A percentile compares a stretch with the other conserved stretches of the same genome.
These are phyloP conservation scores for Poeciliopsis prolifica DNA, from an alignment of 2,113 vertebrate genomes.

Conservation along the genomic window DNA sequence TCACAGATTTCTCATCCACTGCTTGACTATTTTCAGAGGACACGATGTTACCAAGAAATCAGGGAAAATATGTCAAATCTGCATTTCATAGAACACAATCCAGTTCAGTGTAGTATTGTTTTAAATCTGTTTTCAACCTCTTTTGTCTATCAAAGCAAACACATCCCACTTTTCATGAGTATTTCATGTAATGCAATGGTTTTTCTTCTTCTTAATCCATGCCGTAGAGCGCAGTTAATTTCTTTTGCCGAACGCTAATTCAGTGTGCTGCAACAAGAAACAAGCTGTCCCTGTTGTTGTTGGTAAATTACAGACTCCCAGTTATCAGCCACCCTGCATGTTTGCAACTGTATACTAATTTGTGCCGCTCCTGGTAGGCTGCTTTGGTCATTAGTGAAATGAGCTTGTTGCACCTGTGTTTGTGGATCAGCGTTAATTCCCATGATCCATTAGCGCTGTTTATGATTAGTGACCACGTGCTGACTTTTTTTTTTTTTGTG, in stretches of 20 bases:
- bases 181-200: not conserved
- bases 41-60: too few species aligned
- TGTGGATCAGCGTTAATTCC: not conserved
- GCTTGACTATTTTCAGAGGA: too few species aligned
- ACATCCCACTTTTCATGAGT: too few species aligned
- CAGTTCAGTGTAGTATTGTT: not conserved
- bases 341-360: not conserved
- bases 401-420: slow-evolving; percentile 1
- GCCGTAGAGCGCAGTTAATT: not conserved
- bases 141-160: not conserved
- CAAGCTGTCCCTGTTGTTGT: not conserved
- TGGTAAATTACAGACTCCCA: not conserved
- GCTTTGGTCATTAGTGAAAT: slow-evolving; percentile 2
- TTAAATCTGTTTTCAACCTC: not conserved
- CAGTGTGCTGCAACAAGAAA: not conserved
- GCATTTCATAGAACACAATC: too few species aligned
- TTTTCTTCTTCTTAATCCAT: not conserved
- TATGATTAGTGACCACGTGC: not conserved
- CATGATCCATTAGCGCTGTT: not conserved
- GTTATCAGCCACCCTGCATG: not conserved
- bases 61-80: too few species aligned
- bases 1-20: too few species aligned
- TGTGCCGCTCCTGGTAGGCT: not conserved
- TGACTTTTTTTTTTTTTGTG: not conserved
- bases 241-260: not conserved